Base-by-base conservation (phyloP, 2,888 invertebrate genomes). In the Sarcophaga variegata region DNA sequence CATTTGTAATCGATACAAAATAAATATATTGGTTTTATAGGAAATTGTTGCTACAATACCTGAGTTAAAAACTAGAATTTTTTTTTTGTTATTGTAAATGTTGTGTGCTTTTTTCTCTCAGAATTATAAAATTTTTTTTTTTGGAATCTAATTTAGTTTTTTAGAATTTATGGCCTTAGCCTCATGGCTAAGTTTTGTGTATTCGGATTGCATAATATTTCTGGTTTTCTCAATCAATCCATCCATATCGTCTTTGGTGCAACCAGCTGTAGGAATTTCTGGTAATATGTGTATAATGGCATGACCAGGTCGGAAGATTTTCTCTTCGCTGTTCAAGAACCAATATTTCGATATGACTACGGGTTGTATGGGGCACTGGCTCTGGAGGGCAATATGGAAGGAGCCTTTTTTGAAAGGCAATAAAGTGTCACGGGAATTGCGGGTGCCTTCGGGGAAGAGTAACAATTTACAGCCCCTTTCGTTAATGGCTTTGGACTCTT, bases 331-430 rank as follows among this genome's bases (percentile, higher is more conserved):
- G 89, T 96, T 96, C 78, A 97, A 93, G 92, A 96, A 97, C 89
- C 96, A 95, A 93, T 98, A 98, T 91, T 96, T 95, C 10, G 97
- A 98, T 83, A 98, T 96, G 37, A 98, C 97, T 0, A 98, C 96
- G 0, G 99, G 98, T 91, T 98, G 96, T 87, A 99, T 96, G 5
- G 98, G 97, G 85, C 97, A 96, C 91, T 96, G 95, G 6, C 97
- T 96, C 88, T 96, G 95, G 88, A 98, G 94, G 0, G 99, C 99
- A 88, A 99, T 96, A 93, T 98, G 98, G 94, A 99, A 99, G 4
- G 98, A 98, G 11, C 99, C 99, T 93, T 99, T 99, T 92, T 99
- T 98, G 93, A 99, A 98, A 2, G 98, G 97, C 89, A 98, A 93
- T 90, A 99, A 94, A 45, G 95, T 95, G 49, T 96, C 96, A 78